phyloP scores from a whole-genome alignment of 1,140 invertebrate genomes.

The Atta cephalotes region DNA sequence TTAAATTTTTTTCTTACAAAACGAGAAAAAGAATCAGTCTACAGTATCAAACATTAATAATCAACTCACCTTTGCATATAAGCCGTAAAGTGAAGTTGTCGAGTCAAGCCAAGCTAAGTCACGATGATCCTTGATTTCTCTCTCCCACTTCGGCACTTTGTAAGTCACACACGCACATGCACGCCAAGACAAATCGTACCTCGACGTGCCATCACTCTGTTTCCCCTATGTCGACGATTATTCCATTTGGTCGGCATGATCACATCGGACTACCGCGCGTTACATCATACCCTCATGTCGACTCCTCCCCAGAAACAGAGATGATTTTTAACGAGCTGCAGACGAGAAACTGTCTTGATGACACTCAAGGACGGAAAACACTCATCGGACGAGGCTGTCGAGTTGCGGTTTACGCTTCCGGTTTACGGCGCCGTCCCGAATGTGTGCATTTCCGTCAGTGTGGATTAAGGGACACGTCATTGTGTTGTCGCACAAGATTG shows the following conservation, averaged over 20 bases:
- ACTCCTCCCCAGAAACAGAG: neutral
- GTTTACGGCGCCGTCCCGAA: neutral
- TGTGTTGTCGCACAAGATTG: slow-evolving; percentile 41
- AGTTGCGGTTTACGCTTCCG: slow-evolving; percentile 48
- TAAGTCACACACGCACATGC: slow-evolving; percentile 68
- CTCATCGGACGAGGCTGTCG: slow-evolving; percentile 18
- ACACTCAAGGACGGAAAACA: slow-evolving; percentile 10
- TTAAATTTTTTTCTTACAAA: neutral
- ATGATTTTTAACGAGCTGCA: slow-evolving; percentile 25
- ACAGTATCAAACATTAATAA: neutral
- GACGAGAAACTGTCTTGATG: slow-evolving; percentile 2
- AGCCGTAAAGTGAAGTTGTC: neutral
- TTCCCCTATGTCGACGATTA: slow-evolving; percentile 47
- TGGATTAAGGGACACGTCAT: slow-evolving; percentile 29
- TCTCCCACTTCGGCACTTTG: slow-evolving; percentile 53
- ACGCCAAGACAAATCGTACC: slow-evolving; percentile 57
- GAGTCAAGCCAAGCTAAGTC: neutral
- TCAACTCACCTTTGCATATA: slow-evolving; percentile 54
- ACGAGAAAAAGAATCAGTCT: neutral
- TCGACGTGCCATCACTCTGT: slow-evolving; percentile 61
- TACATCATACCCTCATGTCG: neutral
- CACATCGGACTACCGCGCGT: slow-evolving; percentile 8
- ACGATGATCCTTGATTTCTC: slow-evolving; percentile 18
- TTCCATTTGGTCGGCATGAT: slow-evolving; percentile 47
- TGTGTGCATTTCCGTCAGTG: slow-evolving; percentile 49